These are phyloP conservation scores for Oryzias woworae DNA, from an alignment of 2,113 vertebrate species.

Conservation along the genomic window DNA sequence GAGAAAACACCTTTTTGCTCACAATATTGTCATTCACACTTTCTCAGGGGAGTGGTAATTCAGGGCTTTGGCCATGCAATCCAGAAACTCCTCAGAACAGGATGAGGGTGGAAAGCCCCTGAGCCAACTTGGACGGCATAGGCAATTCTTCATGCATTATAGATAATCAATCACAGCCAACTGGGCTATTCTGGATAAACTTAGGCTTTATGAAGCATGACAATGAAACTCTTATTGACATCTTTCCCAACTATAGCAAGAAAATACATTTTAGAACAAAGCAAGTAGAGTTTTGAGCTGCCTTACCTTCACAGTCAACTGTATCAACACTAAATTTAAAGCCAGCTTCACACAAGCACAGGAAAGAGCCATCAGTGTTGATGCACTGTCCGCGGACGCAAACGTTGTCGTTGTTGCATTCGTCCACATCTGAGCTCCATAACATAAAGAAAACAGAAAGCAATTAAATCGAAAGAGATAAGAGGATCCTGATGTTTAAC, in stretches of 20 bases:
- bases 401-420: constrained; percentile 78
- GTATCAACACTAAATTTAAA: constrained; percentile 82
- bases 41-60: constrained; percentile 37
- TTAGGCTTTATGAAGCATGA: constrained; percentile 49
- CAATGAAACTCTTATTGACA: constrained; percentile 30
- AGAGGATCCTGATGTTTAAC: constrained; percentile 12
- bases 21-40: constrained; percentile 72
- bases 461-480: constrained; percentile 12
- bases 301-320: constrained; percentile 86
- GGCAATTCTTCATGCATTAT: constrained; percentile 19
- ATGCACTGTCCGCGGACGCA: constrained; percentile 82
- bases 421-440: constrained; percentile 83
- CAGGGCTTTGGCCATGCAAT: constrained; percentile 39
- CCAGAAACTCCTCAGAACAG: constrained; percentile 42
- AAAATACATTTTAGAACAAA: too few relatives aligned
- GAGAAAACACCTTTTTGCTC: constrained; percentile 68
- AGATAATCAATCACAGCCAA: constrained; percentile 52
- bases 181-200: constrained; percentile 4
- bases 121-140: constrained; percentile 38
- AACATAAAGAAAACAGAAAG: constrained; percentile 6
- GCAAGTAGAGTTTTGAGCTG: background rate
- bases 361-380: constrained; percentile 87
- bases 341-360: constrained; percentile 86
- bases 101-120: constrained; percentile 37
- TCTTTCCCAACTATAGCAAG: background rate